Evolutionary conservation across 2,797 vertebrate genomes (phyloP), one percentile per base, ranked within the genome.

Genomic region (Urosaurus nigricauda): DNA sequence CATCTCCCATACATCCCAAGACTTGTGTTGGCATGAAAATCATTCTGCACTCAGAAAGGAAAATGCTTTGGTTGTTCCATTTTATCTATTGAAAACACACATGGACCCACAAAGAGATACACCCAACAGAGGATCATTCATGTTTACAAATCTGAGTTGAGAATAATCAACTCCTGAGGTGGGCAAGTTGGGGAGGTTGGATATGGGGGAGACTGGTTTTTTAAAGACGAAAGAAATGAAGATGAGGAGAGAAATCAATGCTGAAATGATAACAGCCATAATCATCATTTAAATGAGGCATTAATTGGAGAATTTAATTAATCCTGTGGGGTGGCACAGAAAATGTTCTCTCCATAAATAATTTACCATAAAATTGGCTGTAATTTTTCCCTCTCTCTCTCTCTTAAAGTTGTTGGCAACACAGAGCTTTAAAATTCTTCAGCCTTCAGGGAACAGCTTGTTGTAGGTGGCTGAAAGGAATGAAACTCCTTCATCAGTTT

Each of bases 241-340:
- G 58, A 87, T 68, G 60, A 35, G 80, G n/a, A 89, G 84, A 56
- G 92, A 93, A 94, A 96, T 92, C 94, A 94, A 90, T 94, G 94
- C 87, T 65, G 91, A 93, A 96, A 96, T 85, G 91, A 92, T 96
- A 97, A 93, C 94, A 94, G 93, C 92, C 91, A 89, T 91, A 96
- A 94, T 93, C 83, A 1, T 94, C 90, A 87, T 94, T 95, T 95
- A 97, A 96, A 97, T 91, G 87, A 94, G 94, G 87, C 95, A 93
- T 97, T 97, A 96, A 96, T 95, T 95, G 95, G 96, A 90, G 93
- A 95, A 92, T 92, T 96, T 96, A 96, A 97, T 97, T 96, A 97
- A 95, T 94, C 91, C 82, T 73, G 92, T 0, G 0, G 80, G 92
- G 92, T 5, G 92, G 92, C 40, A 93, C 14, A 56, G 87, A 92